phyloP scores from a whole-genome alignment of 2,888 invertebrate species.

The Hylaea fasciaria region DNA sequence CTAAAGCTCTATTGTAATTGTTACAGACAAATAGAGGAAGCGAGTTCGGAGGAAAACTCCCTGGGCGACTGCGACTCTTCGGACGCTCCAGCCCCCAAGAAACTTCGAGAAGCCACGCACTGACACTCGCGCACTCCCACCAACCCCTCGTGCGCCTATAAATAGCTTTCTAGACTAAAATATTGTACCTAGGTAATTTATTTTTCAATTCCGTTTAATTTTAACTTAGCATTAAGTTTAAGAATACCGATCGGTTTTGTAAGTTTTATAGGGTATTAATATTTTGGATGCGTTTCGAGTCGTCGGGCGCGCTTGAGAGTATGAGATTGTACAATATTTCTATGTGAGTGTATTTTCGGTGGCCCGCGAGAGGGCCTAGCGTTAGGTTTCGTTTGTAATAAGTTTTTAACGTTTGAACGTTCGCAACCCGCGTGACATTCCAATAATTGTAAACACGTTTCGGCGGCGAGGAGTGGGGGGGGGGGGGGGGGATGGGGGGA shows the following conservation, averaged over 20 bases:
- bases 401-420: constrained; percentile 71
- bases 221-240: constrained; percentile 83
- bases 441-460: constrained; percentile 76
- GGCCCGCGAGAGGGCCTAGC: constrained; percentile 67
- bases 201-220: constrained; percentile 86
- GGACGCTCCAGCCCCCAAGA: constrained; percentile 74
- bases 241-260: constrained; percentile 83
- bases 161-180: constrained; percentile 83
- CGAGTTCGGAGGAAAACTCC: constrained; percentile 84
- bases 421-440: constrained; percentile 83
- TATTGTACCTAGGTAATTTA: constrained; percentile 86
- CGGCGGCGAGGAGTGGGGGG: constrained; percentile 62
- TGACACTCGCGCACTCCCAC: constrained; percentile 75
- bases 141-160: constrained; percentile 78
- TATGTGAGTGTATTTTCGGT: constrained; percentile 69
- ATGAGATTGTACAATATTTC: constrained; percentile 76
- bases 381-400: constrained; percentile 76
- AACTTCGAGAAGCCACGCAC: constrained; percentile 79
- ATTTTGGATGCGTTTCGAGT: constrained; percentile 71
- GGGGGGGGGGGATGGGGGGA: constrained; percentile 46
- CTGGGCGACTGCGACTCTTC: constrained; percentile 74
- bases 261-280: constrained; percentile 84
- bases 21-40: constrained; percentile 79
- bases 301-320: constrained; percentile 59
- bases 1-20: constrained; percentile 22